Conservation (phyloP, 2,113 vertebrate genomes). For the Plecotus auritus region DNA sequence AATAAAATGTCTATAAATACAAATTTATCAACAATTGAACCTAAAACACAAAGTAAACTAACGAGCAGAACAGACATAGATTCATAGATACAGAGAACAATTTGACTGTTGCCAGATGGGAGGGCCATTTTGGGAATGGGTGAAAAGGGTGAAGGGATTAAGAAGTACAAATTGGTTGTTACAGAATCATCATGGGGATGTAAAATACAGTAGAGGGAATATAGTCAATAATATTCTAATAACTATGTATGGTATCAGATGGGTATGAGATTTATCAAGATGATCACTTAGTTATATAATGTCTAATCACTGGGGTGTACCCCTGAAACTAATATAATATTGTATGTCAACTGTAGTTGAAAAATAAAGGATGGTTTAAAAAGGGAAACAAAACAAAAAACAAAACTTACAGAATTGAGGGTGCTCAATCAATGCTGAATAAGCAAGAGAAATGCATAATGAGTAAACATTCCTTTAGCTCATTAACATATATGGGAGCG, state of each 20-base stretch:
- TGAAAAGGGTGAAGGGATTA: neutral
- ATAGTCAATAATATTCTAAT: neutral
- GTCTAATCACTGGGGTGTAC: neutral
- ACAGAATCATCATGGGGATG: neutral
- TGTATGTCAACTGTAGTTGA: neutral
- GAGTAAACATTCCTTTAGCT: constrained; percentile 57
- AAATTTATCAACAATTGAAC: neutral
- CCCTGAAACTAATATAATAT: neutral
- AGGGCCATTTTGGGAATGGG: neutral
- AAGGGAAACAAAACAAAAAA: neutral
- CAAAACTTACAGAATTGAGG: constrained; percentile 40
- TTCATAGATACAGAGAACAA: neutral
- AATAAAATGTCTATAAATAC: neutral
- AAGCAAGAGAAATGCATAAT: constrained; percentile 64
- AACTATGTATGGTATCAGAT: neutral
- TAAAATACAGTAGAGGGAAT: neutral
- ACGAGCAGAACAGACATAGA: neutral
- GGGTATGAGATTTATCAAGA: neutral
- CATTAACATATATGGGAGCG: constrained; percentile 56
- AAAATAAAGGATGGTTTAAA: neutral
- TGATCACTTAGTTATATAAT: neutral
- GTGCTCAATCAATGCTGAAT: constrained; percentile 61
- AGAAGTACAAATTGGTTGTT: neutral
- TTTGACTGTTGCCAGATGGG: neutral
- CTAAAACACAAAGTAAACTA: neutral